Conservation (phyloP, 2,113 vertebrate species). For the Dasyprocta punctata region DNA sequence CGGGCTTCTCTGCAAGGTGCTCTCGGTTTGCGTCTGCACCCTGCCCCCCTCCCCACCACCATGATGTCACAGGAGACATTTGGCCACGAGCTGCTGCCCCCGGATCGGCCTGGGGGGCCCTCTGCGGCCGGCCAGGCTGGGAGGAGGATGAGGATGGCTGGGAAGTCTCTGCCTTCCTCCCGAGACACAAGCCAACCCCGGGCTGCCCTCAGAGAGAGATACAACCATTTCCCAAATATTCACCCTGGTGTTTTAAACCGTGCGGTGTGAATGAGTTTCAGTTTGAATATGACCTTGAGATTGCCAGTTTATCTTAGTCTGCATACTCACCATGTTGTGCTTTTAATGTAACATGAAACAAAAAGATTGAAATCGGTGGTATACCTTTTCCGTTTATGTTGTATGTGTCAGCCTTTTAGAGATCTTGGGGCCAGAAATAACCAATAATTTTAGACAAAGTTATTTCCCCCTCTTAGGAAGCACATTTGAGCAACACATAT, state of each 20-base stretch:
- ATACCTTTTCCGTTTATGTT: not conserved
- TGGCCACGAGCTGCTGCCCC: not conserved
- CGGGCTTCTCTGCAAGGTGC: not conserved
- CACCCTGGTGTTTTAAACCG: not conserved
- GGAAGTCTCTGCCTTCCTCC: fast-evolving
- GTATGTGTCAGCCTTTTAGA: not conserved
- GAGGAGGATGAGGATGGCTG: too few relatives aligned
- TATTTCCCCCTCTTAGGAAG: not conserved
- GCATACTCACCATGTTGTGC: not conserved
- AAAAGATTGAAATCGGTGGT: not conserved
- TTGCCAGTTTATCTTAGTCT: not conserved
- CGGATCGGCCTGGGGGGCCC: not conserved
- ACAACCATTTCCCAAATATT: fast-evolving
- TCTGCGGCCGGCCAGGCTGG: not conserved
- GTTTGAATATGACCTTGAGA: not conserved
- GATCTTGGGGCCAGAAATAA: slow-evolving; percentile 23
- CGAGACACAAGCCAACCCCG: fast-evolving
- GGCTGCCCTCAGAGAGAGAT: not conserved
- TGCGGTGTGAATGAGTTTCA: not conserved
- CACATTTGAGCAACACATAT: not conserved
- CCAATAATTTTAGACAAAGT: not conserved
- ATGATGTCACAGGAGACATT: not conserved
- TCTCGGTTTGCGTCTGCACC: fast-evolving
- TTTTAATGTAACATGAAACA: not conserved
- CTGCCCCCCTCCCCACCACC: fast-evolving